Conservation (phyloP, 2,113 vertebrate genomes). For the Sphaerodactylus townsendi region DNA sequence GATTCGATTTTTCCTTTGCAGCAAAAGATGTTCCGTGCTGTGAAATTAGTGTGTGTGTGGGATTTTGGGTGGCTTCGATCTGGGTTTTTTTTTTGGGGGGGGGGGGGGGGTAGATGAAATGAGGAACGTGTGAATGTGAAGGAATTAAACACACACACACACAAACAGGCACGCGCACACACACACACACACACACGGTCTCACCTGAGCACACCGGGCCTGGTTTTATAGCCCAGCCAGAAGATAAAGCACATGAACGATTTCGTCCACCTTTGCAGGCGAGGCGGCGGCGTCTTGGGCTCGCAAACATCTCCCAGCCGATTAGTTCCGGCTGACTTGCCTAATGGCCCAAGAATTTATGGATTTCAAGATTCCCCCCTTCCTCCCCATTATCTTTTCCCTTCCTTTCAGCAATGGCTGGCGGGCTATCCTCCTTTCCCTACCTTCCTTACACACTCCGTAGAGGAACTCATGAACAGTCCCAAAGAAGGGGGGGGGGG, state of each 20-base stretch:
- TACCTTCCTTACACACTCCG: background rate
- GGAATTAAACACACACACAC: background rate
- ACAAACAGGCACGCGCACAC: background rate
- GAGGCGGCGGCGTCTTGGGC: background rate
- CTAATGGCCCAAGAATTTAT: constrained; percentile 3
- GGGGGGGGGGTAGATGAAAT: too few species aligned
- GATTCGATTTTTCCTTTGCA: background rate
- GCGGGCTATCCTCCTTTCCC: background rate
- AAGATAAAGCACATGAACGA: constrained; percentile 23
- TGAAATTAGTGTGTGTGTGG: too few species aligned
- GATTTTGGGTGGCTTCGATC: background rate
- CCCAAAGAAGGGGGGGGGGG: background rate
- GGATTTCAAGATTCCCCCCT: constrained; percentile 8
- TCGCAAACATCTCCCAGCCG: constrained; percentile 12
- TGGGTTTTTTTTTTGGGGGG: too few species aligned
- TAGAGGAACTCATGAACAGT: constrained; percentile 16
- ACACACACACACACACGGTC: too few species aligned
- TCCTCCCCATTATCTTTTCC: constrained; percentile 7
- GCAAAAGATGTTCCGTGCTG: background rate
- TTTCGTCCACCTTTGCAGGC: background rate
- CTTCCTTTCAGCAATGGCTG: constrained; percentile 19
- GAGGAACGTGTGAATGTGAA: background rate
- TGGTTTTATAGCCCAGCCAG: background rate
- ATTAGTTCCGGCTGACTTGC: constrained; percentile 54
- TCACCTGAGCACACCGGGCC: too few species aligned